phyloP scores from a whole-genome alignment of 92 coral and sea anemone genomes.

The Pocillopora meandrina region DNA sequence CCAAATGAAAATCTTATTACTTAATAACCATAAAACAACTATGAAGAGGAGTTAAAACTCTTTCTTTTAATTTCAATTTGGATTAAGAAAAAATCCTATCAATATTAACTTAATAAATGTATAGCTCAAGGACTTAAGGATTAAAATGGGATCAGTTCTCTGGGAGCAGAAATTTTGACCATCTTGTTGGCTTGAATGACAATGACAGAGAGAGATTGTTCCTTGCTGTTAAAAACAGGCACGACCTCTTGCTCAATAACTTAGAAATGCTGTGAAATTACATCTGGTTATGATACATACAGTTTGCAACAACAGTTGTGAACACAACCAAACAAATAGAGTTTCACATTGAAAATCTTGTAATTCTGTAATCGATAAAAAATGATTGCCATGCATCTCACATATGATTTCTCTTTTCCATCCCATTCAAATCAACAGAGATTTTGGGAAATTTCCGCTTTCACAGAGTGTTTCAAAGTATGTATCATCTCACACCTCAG shows the following conservation, averaged over 20 bases:
- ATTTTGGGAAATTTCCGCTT: not conserved
- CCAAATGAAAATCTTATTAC: constrained; percentile 12
- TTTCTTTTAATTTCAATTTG: not conserved
- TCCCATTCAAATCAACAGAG: not conserved
- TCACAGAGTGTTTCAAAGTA: not conserved
- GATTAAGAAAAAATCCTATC: not conserved
- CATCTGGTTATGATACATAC: not conserved
- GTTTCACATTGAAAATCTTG: too few relatives aligned
- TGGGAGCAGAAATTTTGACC: not conserved
- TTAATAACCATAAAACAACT: not conserved
- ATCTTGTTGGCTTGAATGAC: not conserved
- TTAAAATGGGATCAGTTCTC: not conserved
- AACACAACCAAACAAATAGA: too few relatives aligned
- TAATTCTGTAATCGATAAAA: too few relatives aligned
- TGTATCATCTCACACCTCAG: not conserved
- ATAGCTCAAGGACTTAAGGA: not conserved
- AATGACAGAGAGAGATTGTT: not conserved
- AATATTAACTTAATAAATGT: too few relatives aligned
- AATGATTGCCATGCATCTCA: too few relatives aligned
- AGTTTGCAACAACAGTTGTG: too few relatives aligned
- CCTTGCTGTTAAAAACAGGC: too few relatives aligned
- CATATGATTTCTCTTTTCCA: not conserved
- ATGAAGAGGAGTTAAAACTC: constrained; percentile 16
- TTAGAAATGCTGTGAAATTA: not conserved
- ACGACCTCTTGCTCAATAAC: not conserved